phyloP scores from a whole-genome alignment of 2,888 invertebrate genomes.

The Eupelmus urozonus region DNA sequence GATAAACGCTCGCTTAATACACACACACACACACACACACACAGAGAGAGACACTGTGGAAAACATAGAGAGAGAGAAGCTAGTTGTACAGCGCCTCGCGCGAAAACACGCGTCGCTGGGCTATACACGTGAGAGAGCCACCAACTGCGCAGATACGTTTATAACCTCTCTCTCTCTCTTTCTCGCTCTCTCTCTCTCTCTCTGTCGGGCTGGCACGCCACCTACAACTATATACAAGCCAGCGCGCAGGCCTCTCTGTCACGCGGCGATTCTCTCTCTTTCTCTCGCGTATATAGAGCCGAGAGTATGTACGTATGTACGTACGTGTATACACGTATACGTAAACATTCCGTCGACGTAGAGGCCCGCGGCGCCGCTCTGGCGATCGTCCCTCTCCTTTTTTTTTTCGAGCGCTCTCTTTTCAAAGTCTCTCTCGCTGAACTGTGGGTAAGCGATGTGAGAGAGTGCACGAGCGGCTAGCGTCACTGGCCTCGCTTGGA shows the following conservation, averaged over 20 bases:
- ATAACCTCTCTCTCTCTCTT: slow-evolving; percentile 38
- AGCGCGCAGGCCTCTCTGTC: too few species aligned
- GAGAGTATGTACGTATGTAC: background rate
- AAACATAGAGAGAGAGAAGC: too few species aligned
- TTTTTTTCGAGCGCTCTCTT: slow-evolving; percentile 34
- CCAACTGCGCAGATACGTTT: background rate
- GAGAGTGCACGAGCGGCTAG: too few species aligned
- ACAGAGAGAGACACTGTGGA: too few species aligned
- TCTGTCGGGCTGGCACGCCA: too few species aligned
- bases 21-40: too few species aligned
- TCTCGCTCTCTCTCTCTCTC: slow-evolving; percentile 7
- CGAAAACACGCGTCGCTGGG: too few species aligned
- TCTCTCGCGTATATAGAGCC: background rate
- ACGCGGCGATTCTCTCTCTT: background rate
- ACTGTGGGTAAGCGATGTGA: too few species aligned
- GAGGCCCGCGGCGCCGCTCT: slow-evolving; percentile 37
- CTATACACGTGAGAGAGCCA: too few species aligned
- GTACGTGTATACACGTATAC: background rate
- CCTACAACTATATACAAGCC: too few species aligned
- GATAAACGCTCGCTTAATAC: too few species aligned
- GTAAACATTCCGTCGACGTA: slow-evolving; percentile 14
- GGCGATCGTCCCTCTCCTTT: slow-evolving; percentile 7
- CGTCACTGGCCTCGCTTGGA: slow-evolving; percentile 8
- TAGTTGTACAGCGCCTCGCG: too few species aligned
- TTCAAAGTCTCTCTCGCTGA: background rate